Evolutionary conservation across 2,113 vertebrate species (phyloP).

Genomic region (Dicrurus megarhynchus): DNA sequence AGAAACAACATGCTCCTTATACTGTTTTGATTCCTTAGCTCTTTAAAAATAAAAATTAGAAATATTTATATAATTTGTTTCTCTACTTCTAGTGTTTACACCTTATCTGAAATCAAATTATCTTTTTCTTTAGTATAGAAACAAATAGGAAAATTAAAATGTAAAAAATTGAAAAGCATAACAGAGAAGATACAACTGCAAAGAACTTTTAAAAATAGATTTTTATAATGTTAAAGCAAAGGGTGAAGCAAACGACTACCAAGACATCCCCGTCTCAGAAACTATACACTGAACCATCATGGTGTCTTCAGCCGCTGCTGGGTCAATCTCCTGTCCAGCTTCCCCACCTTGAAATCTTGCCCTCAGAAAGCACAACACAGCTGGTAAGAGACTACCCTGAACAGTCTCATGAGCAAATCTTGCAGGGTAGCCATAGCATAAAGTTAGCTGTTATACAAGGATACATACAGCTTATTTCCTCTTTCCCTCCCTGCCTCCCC

Average conservation of each 20-base stretch:
- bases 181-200: neutral
- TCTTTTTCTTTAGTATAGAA: neutral
- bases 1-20: neutral
- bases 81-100: neutral
- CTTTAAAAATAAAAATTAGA: neutral
- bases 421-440: neutral
- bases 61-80: neutral
- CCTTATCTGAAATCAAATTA: neutral
- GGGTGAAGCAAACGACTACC: neutral
- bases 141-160: neutral
- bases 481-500: neutral
- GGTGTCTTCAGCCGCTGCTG: neutral
- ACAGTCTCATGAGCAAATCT: neutral
- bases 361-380: neutral
- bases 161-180: neutral
- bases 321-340: neutral
- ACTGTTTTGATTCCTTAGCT: neutral
- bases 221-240: neutral
- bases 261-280: neutral
- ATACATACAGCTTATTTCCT: fast-evolving
- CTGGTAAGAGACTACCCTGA: neutral
- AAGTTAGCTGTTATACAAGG: neutral
- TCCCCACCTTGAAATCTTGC: neutral
- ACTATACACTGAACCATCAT: neutral
- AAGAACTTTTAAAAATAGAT: neutral